Evolutionary conservation across 1,140 invertebrate species (phyloP).

Genomic region (Lepidurus apus): DNA sequence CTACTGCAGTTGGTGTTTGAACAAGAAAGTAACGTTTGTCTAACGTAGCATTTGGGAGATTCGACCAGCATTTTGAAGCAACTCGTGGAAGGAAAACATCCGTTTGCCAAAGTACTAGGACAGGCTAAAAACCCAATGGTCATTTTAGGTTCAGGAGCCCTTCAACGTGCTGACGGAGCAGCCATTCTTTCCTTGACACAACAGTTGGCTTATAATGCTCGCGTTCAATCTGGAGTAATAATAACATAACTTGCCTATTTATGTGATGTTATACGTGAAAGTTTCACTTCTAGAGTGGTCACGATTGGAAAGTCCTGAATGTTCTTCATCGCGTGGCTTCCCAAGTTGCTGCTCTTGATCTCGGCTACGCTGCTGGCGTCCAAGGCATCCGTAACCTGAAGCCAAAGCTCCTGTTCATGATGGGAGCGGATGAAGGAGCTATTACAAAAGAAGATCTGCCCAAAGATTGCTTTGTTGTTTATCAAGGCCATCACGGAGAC

Average conservation of each 20-base stretch:
- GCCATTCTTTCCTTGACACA: slow-evolving; percentile 70
- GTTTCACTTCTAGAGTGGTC: background rate
- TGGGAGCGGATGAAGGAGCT: slow-evolving; percentile 85
- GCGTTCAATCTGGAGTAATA: slow-evolving; percentile 47
- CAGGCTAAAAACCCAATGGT: slow-evolving; percentile 83
- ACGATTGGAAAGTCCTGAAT: slow-evolving; percentile 76
- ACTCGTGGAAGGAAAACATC: slow-evolving; percentile 66
- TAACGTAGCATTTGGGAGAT: slow-evolving; percentile 71
- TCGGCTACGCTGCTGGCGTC: slow-evolving; percentile 82
- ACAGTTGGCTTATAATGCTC: slow-evolving; percentile 52
- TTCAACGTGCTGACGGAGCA: slow-evolving; percentile 71
- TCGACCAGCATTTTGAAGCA: slow-evolving; percentile 64
- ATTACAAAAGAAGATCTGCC: slow-evolving; percentile 73
- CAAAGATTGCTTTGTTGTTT: slow-evolving; percentile 80
- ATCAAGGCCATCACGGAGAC: slow-evolving; percentile 97
- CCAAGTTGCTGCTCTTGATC: slow-evolving; percentile 92
- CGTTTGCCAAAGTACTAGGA: slow-evolving; percentile 65
- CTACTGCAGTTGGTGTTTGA: slow-evolving; percentile 25
- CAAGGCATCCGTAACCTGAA: slow-evolving; percentile 59
- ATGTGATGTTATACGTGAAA: background rate
- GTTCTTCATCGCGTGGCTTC: slow-evolving; percentile 83
- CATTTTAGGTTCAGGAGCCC: slow-evolving; percentile 78
- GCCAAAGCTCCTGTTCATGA: slow-evolving; percentile 78
- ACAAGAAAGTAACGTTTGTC: slow-evolving; percentile 40
- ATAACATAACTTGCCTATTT: background rate